Conservation (phyloP, 2,888 invertebrate genomes). For the Yponomeuta evonymella region DNA sequence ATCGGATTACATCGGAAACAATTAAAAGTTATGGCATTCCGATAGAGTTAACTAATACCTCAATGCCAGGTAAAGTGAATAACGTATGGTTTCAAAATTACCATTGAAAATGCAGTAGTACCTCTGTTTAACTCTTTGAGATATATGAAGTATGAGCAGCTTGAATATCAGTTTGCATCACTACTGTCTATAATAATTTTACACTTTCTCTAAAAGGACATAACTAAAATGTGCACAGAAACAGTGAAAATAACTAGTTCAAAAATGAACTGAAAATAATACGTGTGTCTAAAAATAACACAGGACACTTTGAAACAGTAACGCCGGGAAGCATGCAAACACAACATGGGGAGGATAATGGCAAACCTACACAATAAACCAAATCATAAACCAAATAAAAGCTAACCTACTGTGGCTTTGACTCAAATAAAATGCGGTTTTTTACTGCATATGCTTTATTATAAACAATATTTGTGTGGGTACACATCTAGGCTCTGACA, state of each 20-base stretch:
- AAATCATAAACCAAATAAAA: slow-evolving; percentile 44
- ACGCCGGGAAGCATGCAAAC: slow-evolving; percentile 36
- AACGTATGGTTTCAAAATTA: no score
- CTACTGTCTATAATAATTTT: no score
- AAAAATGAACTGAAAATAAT: not conserved
- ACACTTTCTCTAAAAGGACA: no score
- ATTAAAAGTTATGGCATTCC: no score
- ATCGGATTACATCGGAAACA: no score
- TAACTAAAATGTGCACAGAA: no score
- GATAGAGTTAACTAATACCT: no score
- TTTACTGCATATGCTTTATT: slow-evolving; percentile 58
- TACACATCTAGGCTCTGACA: slow-evolving; percentile 57
- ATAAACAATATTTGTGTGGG: slow-evolving; percentile 56
- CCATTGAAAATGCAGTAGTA: no score
- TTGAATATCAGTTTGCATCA: no score
- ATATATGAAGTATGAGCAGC: no score
- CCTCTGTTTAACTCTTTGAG: no score
- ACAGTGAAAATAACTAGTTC: not conserved
- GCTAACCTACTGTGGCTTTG: slow-evolving; percentile 34
- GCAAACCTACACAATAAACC: slow-evolving; percentile 74
- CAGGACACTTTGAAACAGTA: not conserved
- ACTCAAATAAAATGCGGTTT: slow-evolving; percentile 67
- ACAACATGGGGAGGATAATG: slow-evolving; percentile 48
- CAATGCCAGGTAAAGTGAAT: no score
- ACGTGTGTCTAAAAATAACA: not conserved